Base-by-base conservation (phyloP, 2,888 invertebrate genomes). In the Coelinius sp. region DNA sequence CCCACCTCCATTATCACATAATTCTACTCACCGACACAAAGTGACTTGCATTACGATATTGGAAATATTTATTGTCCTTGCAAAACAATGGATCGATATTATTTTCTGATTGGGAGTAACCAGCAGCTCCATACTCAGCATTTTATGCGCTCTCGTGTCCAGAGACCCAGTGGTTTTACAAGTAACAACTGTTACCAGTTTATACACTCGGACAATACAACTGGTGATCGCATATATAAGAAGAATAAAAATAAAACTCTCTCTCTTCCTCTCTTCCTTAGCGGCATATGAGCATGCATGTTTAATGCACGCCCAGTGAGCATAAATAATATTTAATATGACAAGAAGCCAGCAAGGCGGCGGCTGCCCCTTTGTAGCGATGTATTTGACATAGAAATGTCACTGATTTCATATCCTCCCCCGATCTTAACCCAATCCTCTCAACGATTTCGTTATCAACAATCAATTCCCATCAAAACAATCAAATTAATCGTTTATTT, bases 291-390 rank as follows among this genome's bases (percentile, higher is more conserved):
- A 68, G 63, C 41, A 80, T 82, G 67, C 41, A 81, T 82, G 81
- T 81, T 83, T 82, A 63, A 79, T 82, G 81, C 77, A 76, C 75
- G 71, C 71, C 78, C 63, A 20, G 12, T 38, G 38, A 63, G 79
- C 85, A 86, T 87, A 86, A 86, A 87, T 87, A 87, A 87, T 86
- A 87, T 87, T 86, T 86, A 86, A 87, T 86, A 87, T 86, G 86
- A 86, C 86, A 84, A 66, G 80, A 41, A 41, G 41, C 63, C 71
- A 76, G 76, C 68, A 64, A 65, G 68, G 46, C 52, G 77, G 84
- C 85, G 84, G 85, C 22, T 81, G 75, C 75, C 73, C 85, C 85
- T 86, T 85, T 85, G 31, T 41, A 78, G 27, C 82, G 83, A 84
- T 86, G 83, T 85, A 86, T 87, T 86, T 86, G 85, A 86, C 86